Conservation (phyloP, 2,113 vertebrate genomes). For the Fregata magnificens region DNA sequence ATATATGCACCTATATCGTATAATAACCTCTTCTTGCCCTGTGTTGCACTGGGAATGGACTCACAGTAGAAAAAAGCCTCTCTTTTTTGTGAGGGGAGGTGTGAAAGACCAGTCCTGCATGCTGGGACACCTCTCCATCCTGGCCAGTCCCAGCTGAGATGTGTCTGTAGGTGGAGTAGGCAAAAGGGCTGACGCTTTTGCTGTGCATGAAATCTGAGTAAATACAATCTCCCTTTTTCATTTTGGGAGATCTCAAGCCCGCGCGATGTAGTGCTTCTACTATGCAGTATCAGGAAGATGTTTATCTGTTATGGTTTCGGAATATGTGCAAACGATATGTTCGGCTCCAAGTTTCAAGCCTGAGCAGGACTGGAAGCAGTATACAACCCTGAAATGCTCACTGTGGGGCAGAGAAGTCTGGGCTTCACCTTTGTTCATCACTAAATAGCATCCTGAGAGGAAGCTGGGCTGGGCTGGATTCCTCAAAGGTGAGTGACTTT, state of each 20-base stretch:
- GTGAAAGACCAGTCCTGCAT: not conserved
- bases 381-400: not conserved
- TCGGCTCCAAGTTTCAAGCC: conserved; percentile 15
- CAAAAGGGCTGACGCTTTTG: not conserved
- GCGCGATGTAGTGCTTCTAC: not conserved
- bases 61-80: not conserved
- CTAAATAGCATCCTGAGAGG: not conserved
- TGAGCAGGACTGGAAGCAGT: not conserved
- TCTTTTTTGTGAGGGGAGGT: not conserved
- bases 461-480: not conserved
- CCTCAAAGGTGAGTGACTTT: not conserved
- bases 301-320: not conserved
- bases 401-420: not conserved
- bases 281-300: not conserved
- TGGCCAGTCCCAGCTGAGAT: not conserved
- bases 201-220: not conserved
- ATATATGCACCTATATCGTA: not conserved
- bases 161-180: not conserved
- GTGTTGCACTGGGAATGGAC: not conserved
- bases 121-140: not conserved
- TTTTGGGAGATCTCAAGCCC: not conserved
- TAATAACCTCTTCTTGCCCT: not conserved
- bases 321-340: not conserved
- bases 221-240: not conserved
- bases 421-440: not conserved